Conservation (phyloP, 1,140 invertebrate species). For the Pomacea maculata region DNA sequence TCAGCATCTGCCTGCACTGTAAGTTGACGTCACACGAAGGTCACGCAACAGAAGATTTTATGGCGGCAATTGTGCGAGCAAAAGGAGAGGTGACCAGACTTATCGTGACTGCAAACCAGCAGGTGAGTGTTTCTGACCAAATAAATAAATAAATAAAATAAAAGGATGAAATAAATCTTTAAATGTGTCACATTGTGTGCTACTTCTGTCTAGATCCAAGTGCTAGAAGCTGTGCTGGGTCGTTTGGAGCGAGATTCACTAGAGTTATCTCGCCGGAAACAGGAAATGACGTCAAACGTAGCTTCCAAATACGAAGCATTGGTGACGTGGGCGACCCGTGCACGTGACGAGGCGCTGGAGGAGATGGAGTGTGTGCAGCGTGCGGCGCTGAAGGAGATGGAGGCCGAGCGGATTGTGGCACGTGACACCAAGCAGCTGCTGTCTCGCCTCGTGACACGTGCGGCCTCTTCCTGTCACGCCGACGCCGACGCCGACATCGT, state of each 20-base stretch:
- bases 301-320: background rate
- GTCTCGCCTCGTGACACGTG: background rate
- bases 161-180: too few species aligned
- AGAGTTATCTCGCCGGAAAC: slow-evolving; percentile 6
- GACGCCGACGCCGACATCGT: slow-evolving; percentile 2
- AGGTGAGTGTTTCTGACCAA: background rate
- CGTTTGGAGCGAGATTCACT: slow-evolving; percentile 9
- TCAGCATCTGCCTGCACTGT: slow-evolving; percentile 21
- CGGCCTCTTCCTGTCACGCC: background rate
- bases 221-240: background rate
- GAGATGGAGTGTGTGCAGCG: background rate
- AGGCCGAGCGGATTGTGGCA: background rate
- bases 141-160: too few species aligned
- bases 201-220: background rate
- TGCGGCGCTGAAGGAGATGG: background rate
- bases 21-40: slow-evolving; percentile 24
- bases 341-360: slow-evolving; percentile 12
- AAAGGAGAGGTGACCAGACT: slow-evolving; percentile 2
- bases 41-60: slow-evolving; percentile 12
- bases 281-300: background rate
- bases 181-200: too few species aligned
- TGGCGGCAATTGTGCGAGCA: background rate
- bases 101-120: background rate
- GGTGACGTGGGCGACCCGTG: background rate
- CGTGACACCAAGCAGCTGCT: background rate